phyloP scores from a whole-genome alignment of 2,888 invertebrate genomes.

The Agapetus fuscipes region DNA sequence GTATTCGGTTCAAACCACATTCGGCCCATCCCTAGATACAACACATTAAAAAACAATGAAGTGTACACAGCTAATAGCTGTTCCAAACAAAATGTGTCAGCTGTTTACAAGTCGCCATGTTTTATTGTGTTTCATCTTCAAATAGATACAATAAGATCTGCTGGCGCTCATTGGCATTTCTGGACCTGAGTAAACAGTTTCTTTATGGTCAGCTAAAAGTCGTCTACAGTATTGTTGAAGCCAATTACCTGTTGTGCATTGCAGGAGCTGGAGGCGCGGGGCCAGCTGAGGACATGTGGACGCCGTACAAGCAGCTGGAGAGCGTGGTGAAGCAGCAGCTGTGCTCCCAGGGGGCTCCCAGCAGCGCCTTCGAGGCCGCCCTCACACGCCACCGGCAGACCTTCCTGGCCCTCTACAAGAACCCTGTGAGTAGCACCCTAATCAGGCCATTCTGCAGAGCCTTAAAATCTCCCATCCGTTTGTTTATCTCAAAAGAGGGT shows the following conservation, averaged over 20 bases:
- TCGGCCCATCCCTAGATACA: too few species aligned
- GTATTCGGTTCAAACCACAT: too few species aligned
- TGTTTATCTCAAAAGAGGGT: neutral
- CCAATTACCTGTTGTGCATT: constrained; percentile 20
- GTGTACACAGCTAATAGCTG: too few species aligned
- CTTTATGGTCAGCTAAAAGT: too few species aligned
- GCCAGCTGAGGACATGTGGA: constrained; percentile 85
- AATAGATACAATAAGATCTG: too few species aligned
- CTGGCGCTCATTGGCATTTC: too few species aligned
- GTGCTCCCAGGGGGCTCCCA: constrained; percentile 43
- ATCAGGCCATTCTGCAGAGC: neutral
- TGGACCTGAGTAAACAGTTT: too few species aligned
- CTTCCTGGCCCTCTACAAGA: constrained; percentile 74
- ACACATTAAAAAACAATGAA: too few species aligned
- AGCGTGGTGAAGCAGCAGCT: constrained; percentile 60
- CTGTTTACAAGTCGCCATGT: too few species aligned
- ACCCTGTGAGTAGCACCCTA: constrained; percentile 78
- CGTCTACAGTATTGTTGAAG: too few species aligned
- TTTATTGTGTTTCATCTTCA: too few species aligned
- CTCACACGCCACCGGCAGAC: constrained; percentile 76
- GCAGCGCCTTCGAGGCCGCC: constrained; percentile 54
- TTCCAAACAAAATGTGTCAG: too few species aligned
- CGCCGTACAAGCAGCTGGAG: constrained; percentile 70
- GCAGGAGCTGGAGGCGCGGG: constrained; percentile 40
- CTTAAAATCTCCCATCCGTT: constrained; percentile 10